phyloP scores from a whole-genome alignment of 2,113 vertebrate species.

The Erythrocercus mccallii region DNA sequence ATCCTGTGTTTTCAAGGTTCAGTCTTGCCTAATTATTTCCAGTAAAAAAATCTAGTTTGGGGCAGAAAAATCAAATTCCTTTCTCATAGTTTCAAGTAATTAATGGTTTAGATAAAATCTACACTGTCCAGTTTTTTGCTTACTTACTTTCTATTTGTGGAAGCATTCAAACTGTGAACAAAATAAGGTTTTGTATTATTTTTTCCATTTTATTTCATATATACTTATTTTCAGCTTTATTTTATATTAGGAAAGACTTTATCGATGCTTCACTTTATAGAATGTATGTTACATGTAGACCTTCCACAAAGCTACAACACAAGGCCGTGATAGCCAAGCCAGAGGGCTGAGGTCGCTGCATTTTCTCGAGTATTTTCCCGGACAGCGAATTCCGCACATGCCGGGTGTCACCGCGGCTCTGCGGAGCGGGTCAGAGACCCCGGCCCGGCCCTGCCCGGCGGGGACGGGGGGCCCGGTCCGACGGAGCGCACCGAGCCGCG shows the following conservation, averaged over 20 bases:
- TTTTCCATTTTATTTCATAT: neutral
- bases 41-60: neutral
- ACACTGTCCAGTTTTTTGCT: neutral
- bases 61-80: neutral
- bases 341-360: neutral
- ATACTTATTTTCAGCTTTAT: neutral
- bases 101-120: neutral
- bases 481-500: neutral
- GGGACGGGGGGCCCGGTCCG: neutral
- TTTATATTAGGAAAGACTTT: neutral
- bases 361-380: neutral
- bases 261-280: neutral
- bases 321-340: rapidly evolving
- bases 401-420: neutral
- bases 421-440: neutral
- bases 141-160: neutral
- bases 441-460: neutral
- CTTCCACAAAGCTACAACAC: neutral
- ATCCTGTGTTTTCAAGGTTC: rapidly evolving
- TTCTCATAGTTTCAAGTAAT: neutral
- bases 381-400: neutral
- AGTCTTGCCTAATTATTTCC: neutral
- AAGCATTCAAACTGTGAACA: neutral
- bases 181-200: neutral
- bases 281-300: neutral